Base-by-base conservation (phyloP, 2,888 invertebrate genomes). In the Onchidella celtica region DNA sequence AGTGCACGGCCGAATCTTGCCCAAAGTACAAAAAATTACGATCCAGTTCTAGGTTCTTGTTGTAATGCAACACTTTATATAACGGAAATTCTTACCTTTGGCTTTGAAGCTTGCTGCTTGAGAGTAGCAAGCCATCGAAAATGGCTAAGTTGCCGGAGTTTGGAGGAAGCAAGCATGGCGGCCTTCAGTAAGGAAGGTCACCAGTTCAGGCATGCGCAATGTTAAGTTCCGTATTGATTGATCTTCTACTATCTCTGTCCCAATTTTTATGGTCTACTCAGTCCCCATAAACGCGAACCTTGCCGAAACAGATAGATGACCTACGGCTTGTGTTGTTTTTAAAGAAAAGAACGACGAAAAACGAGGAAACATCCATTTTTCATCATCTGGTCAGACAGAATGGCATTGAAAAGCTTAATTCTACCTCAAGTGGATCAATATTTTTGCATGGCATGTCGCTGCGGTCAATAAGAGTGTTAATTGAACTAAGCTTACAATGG, bases 121-220 rank as follows among this genome's bases (percentile, higher is more conserved):
- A 85, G 86, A 63, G 84, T 83, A 29, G 87, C 80, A 85, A 89
- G 85, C 79, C 86, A 86, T 81, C 88, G 86, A 77, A 85, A 83
- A 72, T 88, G 88, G 83, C 89, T 87, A 73, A 90, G 69, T 83
- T 85, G 84, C 85, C 88, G 86, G 79, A 84, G 36, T 66, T 81
- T 80, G 57, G 85, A 75, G 68, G 81, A 84, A 78, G 83, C 83
- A 76, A 85, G 84, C 86, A 86, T 86, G 84, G 86, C 86, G 82
- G 85, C 70, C 84, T 69, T 75, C 81, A 24, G 32, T 59, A 69
- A 79, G 79, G 81, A 74, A 79, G 72, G 83, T 79, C 76, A 79
- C 63, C 65, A 65, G 75, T 77, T 65, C 69, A 66, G 85, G 85
- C 84, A 83, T 79, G 86, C 86, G 85, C 85, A 82, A 1, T 69